Evolutionary conservation across 2,888 invertebrate species (phyloP), one percentile per base, ranked within the genome.

Genomic region (Philonicus albiceps): DNA sequence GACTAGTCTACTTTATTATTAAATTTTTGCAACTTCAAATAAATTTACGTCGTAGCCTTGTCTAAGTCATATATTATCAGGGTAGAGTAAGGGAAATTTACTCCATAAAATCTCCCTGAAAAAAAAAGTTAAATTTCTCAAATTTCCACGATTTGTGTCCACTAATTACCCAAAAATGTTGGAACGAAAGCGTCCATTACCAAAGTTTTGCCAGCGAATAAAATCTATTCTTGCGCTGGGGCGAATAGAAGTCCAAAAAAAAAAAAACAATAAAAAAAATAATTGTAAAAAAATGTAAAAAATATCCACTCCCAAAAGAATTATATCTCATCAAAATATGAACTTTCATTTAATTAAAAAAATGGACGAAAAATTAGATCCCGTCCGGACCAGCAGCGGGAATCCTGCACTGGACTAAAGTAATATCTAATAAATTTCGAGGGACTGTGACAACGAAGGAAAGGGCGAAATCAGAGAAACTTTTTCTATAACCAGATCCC

Each of bases 301-400:
- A 64, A 64, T 64, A 64, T 64, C 64, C 64, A 64, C 43, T 81
- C 31, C 30, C 55, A 49, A 64, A 81, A 81, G 81, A 31, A 64
- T 55, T 22, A 81, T 81, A 81, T 81, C 64, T 81, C 81, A 27
- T 80, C 34, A 49, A 81, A 84, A 73, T 73, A 84, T 84, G 84
- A 84, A 84, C 84, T 84, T 84, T 84, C 72, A 84, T 84, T 84
- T 84, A 84, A 84, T 84, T 84, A 84, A 84, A 73, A 55, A 72
- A 83, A 84, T 84, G 84, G 73, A 43, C 34, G 27, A 22, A 73
- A 84, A 84, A 84, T 84, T 72, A 84, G 37, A 84, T 72, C 27
- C 73, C 37, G 40, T 73, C 84, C 31, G 31, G 72, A n/a, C 3
- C 40, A n/a, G 7, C 40, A 22, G 22, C 37, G 16, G 7, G 30